Conservation (phyloP, 1,140 invertebrate genomes). For the Coptotermes formosanus region DNA sequence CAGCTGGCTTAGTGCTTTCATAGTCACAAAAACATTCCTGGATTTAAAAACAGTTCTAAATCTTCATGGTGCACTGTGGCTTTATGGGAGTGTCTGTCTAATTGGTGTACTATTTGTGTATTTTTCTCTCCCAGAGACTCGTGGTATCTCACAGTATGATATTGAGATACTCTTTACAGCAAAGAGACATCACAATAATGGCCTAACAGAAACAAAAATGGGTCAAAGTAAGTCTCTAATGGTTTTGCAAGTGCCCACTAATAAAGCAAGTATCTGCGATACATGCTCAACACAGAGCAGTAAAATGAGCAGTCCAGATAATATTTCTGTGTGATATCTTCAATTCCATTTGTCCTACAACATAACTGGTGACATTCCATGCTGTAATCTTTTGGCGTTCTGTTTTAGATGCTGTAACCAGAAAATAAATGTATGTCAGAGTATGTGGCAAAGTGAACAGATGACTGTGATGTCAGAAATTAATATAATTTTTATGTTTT, state of each 20-base stretch:
- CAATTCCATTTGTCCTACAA: background rate
- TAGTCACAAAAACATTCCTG: constrained; percentile 36
- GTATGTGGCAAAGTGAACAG: too few species aligned
- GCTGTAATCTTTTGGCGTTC: background rate
- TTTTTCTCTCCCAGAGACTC: constrained; percentile 32
- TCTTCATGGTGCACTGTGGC: constrained; percentile 33
- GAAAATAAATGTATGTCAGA: too few species aligned
- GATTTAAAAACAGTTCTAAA: constrained; percentile 23
- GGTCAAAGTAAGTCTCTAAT: background rate
- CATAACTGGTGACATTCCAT: background rate
- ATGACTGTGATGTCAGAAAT: too few species aligned
- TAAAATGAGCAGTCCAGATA: background rate
- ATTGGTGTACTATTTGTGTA: constrained; percentile 33
- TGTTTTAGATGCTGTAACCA: too few species aligned
- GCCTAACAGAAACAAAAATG: background rate
- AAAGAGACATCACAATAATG: background rate
- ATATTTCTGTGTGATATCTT: background rate
- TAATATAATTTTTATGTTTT: background rate
- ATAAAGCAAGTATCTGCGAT: background rate
- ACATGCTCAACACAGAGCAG: background rate
- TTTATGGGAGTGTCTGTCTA: constrained; percentile 33
- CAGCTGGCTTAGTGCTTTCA: constrained; percentile 36
- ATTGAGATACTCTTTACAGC: constrained; percentile 32
- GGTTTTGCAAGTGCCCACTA: background rate
- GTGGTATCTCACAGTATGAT: constrained; percentile 34